Evolutionary conservation across 2,888 invertebrate genomes (phyloP).

Genomic region (Zaprionus bogoriensis): DNA sequence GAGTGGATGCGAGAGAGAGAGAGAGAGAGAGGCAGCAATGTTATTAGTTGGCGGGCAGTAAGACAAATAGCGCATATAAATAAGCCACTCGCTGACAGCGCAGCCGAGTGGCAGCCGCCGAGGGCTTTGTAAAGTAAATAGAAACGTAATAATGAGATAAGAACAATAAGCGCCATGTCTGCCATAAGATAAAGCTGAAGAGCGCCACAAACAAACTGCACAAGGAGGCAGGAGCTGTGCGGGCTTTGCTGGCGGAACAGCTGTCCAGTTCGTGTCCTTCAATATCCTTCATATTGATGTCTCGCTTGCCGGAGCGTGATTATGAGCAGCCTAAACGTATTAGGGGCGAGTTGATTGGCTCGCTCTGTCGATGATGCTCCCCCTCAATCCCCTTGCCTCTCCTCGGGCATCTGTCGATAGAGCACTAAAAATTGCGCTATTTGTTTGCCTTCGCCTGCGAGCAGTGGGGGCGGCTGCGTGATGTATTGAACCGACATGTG

Average conservation of each 20-base stretch:
- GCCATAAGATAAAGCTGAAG: constrained; percentile 15
- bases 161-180: constrained; percentile 63
- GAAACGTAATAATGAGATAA: constrained; percentile 75
- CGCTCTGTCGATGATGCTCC: background rate
- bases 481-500: constrained; percentile 53
- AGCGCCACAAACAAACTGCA: background rate
- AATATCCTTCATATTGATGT: constrained; percentile 48
- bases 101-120: background rate
- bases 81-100: constrained; percentile 53
- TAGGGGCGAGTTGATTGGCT: constrained; percentile 57
- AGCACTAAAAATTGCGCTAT: constrained; percentile 49
- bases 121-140: constrained; percentile 57
- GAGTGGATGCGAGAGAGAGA: background rate
- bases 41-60: constrained; percentile 67
- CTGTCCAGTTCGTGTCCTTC: constrained; percentile 15
- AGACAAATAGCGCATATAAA: constrained; percentile 74
- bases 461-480: constrained; percentile 17
- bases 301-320: constrained; percentile 64
- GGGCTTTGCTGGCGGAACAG: constrained; percentile 15
- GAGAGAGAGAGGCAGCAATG: constrained; percentile 4
- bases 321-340: constrained; percentile 73
- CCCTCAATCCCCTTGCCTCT: background rate
- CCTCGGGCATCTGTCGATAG: constrained; percentile 5
- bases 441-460: constrained; percentile 47
- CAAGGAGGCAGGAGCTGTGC: background rate